Conservation (phyloP, 2,113 vertebrate species). For the Trogon surrucura region DNA sequence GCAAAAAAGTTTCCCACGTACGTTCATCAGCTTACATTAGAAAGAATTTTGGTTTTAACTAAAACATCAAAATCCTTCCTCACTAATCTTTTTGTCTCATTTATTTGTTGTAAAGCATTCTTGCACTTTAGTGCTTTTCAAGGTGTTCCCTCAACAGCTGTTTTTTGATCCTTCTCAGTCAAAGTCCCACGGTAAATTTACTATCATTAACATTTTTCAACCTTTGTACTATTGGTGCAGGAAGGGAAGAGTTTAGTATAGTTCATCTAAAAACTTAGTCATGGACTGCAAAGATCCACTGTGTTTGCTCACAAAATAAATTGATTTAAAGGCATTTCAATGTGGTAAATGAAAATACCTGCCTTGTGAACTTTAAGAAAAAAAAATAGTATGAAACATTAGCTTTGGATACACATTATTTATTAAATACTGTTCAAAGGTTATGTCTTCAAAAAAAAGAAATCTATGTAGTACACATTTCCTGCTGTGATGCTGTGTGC, state of each 20-base stretch:
- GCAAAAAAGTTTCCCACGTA: neutral
- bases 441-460: neutral
- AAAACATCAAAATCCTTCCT: neutral
- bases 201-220: neutral
- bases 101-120: neutral
- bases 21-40: neutral
- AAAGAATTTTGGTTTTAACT: neutral
- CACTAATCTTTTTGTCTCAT: neutral
- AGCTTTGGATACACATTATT: neutral
- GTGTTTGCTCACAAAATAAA: neutral
- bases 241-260: neutral
- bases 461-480: neutral
- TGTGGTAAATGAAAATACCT: neutral
- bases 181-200: neutral
- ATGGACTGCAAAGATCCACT: neutral
- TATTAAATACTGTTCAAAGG: slow-evolving; percentile 25
- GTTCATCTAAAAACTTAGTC: neutral
- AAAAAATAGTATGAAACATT: neutral
- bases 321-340: neutral
- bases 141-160: neutral
- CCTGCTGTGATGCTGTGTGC: neutral
- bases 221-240: neutral
- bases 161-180: neutral
- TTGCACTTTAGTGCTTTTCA: neutral
- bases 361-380: neutral